Percentiles rank a stretch among this genome's conserved stretches.
These are phyloP conservation scores for Horisme vitalbata DNA, from an alignment of 2,888 invertebrate species.

Conservation along the genomic window DNA sequence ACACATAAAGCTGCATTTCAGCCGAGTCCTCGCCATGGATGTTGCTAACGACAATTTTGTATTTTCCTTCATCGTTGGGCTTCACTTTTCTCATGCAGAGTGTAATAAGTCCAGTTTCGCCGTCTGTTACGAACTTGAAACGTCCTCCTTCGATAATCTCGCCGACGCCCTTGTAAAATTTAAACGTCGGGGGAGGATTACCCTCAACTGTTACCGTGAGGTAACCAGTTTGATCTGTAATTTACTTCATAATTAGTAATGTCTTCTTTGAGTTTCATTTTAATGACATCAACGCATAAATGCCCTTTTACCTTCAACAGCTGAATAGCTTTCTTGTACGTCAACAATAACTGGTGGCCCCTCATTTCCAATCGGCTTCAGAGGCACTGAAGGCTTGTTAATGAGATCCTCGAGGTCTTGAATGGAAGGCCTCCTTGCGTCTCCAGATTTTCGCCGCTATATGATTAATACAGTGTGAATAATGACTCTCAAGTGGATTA, in stretches of 20 bases:
- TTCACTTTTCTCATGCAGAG: conserved; percentile 98
- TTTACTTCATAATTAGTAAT: background rate
- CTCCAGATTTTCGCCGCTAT: conserved; percentile 93
- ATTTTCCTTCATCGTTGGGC: conserved; percentile 98
- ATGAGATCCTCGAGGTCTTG: conserved; percentile 95
- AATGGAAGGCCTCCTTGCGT: conserved; percentile 94
- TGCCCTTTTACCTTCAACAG: conserved; percentile 92
- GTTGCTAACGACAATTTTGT: conserved; percentile 95
- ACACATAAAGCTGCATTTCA: conserved; percentile 97
- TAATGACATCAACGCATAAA: background rate
- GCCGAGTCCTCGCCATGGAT: conserved; percentile 97
- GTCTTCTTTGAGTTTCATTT: background rate
- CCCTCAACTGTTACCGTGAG: conserved; percentile 97
- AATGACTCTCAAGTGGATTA: background rate
- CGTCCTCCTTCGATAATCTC: conserved; percentile 97
- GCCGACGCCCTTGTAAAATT: conserved; percentile 96
- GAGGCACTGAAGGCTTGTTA: conserved; percentile 95
- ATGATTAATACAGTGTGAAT: conserved; percentile 49
- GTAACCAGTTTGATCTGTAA: conserved; percentile 94
- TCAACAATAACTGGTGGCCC: conserved; percentile 96
- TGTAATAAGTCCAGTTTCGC: conserved; percentile 95
- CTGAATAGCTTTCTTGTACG: conserved; percentile 97
- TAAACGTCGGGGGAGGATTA: conserved; percentile 96
- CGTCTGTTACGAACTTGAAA: conserved; percentile 97
- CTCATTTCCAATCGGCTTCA: conserved; percentile 89